Base-by-base conservation (phyloP, 2,113 vertebrate genomes). In the Sorex araneus region DNA sequence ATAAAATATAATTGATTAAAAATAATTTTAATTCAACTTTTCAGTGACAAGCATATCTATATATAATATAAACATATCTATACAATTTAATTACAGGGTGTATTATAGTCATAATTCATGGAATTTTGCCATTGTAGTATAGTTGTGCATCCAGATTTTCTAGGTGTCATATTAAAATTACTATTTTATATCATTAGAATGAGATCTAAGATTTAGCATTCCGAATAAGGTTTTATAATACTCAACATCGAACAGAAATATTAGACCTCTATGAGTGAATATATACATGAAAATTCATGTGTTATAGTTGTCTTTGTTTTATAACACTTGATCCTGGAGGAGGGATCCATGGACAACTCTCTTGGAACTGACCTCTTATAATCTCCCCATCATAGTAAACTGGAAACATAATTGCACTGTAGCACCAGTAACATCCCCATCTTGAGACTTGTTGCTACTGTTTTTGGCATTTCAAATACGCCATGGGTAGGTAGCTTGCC, bases 351-450 rank as follows among this genome's bases (percentile, higher is more conserved):
- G 21, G 5, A 27, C 19, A 21, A 11, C 78, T 75, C 27, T 66
- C 10, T 94, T 79, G 23, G 64, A 30, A 40, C 57, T 75, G 36
- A 60, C 2, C 4, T 10, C 7, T 85, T 63, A 69, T 70, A 90
- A 81, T 25, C 3, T 64, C 1, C 21, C 11, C 27, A 34, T 54
- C 77, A 40, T 74, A 74, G 87, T 77, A 50, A 0, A 47, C 12
- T 90, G 79, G 13, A 80, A 91, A 91, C 79, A 73, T 73, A 47
- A 78, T 50, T 74, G n/a, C n/a, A n/a, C n/a, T n/a, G n/a, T n/a
- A n/a, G n/a, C n/a, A n/a, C n/a, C n/a, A n/a, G n/a, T n/a, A n/a
- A n/a, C n/a, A n/a, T n/a, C n/a, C n/a, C n/a, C n/a, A n/a, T n/a
- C n/a, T n/a, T n/a, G n/a, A n/a, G n/a, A n/a, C n/a, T n/a, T n/a